Percentiles rank a stretch among this genome's conserved stretches.
phyloP scores from a whole-genome alignment of 2,888 invertebrate genomes.

The Amphimallon solstitiale region DNA sequence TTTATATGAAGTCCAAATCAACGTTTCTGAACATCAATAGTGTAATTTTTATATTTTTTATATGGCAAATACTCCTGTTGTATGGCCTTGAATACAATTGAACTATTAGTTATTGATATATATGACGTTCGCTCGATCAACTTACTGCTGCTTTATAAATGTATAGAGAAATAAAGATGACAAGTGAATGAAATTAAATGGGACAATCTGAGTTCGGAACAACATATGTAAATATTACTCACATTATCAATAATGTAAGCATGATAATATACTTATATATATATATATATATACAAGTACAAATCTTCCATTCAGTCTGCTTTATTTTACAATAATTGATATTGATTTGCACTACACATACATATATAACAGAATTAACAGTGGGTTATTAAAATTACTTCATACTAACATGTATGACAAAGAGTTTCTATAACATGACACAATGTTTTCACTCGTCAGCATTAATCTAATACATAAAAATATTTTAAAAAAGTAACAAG shows the following conservation, averaged over 20 bases:
- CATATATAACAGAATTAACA: too few species aligned
- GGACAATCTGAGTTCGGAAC: background rate
- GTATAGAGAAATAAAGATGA: constrained; percentile 1
- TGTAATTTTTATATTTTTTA: background rate
- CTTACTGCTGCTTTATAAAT: constrained; percentile 37
- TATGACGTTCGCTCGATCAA: constrained; percentile 37
- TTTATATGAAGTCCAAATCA: too few species aligned
- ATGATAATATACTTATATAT: too few species aligned
- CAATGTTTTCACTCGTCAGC: constrained; percentile 29
- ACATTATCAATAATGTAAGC: background rate
- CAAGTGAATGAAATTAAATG: background rate
- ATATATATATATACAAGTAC: background rate
- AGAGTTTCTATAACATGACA: constrained; percentile 2
- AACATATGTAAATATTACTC: constrained; percentile 27
- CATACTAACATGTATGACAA: background rate
- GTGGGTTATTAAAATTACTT: background rate
- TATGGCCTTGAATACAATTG: constrained; percentile 8
- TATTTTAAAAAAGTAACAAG: background rate
- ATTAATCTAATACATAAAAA: constrained; percentile 1
- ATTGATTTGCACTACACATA: too few species aligned
- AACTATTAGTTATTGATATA: constrained; percentile 15
- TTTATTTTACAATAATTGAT: too few species aligned
- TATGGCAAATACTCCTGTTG: constrained; percentile 3
- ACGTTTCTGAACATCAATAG: too few species aligned
- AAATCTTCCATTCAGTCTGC: background rate